Conservation (phyloP, 2,888 invertebrate species). For the Rhodophaea formosa region DNA sequence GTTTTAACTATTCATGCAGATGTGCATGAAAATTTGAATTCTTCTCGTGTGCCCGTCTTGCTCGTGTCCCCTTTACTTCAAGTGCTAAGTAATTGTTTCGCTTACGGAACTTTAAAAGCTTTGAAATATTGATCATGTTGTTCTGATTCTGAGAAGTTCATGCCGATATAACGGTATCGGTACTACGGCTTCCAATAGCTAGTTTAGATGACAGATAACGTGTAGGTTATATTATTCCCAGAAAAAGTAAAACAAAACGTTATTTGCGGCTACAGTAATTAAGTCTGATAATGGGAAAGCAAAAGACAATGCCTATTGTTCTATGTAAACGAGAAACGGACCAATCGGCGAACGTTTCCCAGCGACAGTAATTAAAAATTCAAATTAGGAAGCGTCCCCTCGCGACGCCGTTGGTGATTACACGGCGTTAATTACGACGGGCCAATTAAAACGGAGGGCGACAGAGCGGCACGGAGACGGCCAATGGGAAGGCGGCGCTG, state of each 20-base stretch:
- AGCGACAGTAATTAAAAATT: slow-evolving; percentile 73
- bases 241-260: not conserved
- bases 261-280: slow-evolving; percentile 11
- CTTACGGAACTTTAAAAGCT: not conserved
- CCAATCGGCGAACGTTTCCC: slow-evolving; percentile 57
- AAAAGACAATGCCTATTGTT: slow-evolving; percentile 64
- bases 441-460: slow-evolving; percentile 75
- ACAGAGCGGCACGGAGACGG: slow-evolving; percentile 49
- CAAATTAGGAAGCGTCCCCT: slow-evolving; percentile 74
- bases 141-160: not conserved
- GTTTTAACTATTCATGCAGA: slow-evolving; percentile 26
- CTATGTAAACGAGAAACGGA: slow-evolving; percentile 54
- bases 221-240: not conserved
- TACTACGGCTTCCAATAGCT: not conserved
- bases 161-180: not conserved
- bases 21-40: slow-evolving; percentile 16
- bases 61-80: slow-evolving; percentile 1
- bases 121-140: slow-evolving; percentile 1
- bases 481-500: slow-evolving; percentile 68
- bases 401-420: slow-evolving; percentile 72
- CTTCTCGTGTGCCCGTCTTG: slow-evolving; percentile 2
- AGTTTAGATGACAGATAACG: not conserved
- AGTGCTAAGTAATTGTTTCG: slow-evolving; percentile 12
- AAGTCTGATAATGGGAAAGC: slow-evolving; percentile 18
- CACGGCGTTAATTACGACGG: slow-evolving; percentile 72